Conservation (phyloP, 2,888 invertebrate species). For the Drosophila algonquin region DNA sequence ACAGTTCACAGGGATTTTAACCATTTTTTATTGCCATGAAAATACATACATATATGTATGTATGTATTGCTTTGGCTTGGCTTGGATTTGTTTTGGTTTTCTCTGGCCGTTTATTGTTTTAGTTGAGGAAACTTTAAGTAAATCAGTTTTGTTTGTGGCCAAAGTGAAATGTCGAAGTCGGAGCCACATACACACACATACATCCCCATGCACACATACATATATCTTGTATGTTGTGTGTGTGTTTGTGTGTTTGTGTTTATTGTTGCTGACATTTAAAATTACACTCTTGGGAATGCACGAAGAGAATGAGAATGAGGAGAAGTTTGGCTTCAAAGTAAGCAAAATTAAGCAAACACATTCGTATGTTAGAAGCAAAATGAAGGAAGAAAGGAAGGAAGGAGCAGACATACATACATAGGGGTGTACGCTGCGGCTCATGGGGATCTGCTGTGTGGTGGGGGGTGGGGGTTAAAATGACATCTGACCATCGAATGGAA, state of each 20-base stretch:
- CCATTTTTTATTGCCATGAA: not conserved
- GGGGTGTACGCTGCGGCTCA: slow-evolving; percentile 1
- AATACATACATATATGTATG: not conserved
- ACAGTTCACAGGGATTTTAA: no score
- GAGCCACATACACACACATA: not conserved
- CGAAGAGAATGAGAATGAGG: slow-evolving; percentile 22
- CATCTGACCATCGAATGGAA: slow-evolving; percentile 63
- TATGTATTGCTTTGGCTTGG: not conserved
- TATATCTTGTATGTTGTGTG: slow-evolving; percentile 14
- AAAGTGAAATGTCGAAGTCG: slow-evolving; percentile 9
- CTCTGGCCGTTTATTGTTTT: not conserved
- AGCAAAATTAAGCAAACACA: slow-evolving; percentile 72
- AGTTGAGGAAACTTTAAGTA: slow-evolving; percentile 49
- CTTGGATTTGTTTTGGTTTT: not conserved
- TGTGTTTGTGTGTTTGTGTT: slow-evolving; percentile 40
- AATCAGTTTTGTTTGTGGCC: slow-evolving; percentile 43
- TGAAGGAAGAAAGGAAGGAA: no score
- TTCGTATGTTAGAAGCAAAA: not conserved
- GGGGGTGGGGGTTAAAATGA: slow-evolving; percentile 39
- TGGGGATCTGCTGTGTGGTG: not conserved
- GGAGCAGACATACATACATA: no score
- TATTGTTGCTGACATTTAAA: slow-evolving; percentile 77
- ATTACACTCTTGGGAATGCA: slow-evolving; percentile 76
- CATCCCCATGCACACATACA: not conserved
- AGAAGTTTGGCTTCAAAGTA: slow-evolving; percentile 69